phyloP scores from a whole-genome alignment of 2,888 invertebrate species.

The Aphidius colemani region DNA sequence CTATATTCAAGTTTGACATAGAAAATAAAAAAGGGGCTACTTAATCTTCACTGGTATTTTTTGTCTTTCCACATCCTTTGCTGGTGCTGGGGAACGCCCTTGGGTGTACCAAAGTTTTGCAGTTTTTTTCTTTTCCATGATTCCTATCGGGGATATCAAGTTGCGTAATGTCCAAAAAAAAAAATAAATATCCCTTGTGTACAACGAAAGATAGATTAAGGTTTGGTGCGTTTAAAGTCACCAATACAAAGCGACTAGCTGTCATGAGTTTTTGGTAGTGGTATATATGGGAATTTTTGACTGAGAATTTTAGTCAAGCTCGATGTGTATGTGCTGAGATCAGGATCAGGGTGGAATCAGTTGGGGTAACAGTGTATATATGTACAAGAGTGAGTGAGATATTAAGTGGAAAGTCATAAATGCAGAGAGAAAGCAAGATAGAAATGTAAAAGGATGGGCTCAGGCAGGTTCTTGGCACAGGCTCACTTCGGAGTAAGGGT shows the following conservation, averaged over 20 bases:
- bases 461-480: conserved; percentile 53
- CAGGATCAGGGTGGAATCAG: conserved; percentile 29
- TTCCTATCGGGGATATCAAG: conserved; percentile 39
- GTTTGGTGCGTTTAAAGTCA: not conserved
- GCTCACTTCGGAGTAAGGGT: conserved; percentile 56
- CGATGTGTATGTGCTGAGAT: conserved; percentile 30
- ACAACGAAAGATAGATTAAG: not conserved
- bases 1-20: conserved; percentile 4
- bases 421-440: conserved; percentile 37
- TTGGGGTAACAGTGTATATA: conserved; percentile 26
- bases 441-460: conserved; percentile 36
- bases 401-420: conserved; percentile 32
- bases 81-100: conserved; percentile 26
- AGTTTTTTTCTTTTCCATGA: conserved; percentile 26
- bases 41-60: not conserved
- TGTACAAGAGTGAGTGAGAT: conserved; percentile 24
- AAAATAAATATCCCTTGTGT: not conserved
- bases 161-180: conserved; percentile 39
- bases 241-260: not conserved
- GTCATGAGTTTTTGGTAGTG: not conserved
- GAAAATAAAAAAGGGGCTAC: not conserved
- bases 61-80: too few species aligned
- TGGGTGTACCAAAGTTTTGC: conserved; percentile 28
- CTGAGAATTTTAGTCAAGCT: conserved; percentile 19
- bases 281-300: conserved; percentile 4